Percentiles rank a stretch among this genome's conserved stretches.
phyloP scores from a whole-genome alignment of 2,113 vertebrate genomes.

The Solenodon paradoxus region DNA sequence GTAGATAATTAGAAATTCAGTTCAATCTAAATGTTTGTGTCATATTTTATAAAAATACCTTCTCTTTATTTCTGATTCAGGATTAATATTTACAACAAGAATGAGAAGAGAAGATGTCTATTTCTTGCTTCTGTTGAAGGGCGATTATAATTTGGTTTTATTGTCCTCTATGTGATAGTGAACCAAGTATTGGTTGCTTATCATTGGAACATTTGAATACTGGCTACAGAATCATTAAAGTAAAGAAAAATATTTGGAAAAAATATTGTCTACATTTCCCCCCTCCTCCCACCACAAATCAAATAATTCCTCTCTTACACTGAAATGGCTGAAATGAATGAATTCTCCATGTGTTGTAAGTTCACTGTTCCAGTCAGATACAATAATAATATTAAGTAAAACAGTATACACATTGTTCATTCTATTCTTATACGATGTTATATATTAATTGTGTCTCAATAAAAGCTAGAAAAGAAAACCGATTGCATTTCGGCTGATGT shows the following conservation, averaged over 20 bases:
- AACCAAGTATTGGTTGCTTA: neutral
- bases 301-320: neutral
- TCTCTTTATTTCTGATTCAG: neutral
- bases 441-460: neutral
- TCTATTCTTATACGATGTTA: neutral
- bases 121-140: neutral
- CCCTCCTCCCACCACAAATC: neutral
- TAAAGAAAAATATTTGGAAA: neutral
- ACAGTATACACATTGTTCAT: neutral
- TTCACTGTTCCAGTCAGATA: neutral
- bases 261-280: too few relatives aligned
- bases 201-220: neutral
- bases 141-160: neutral
- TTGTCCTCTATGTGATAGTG: neutral
- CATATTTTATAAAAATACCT: neutral
- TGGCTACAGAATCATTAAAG: neutral
- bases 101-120: neutral
- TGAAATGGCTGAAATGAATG: neutral
- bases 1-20: neutral
- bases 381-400: neutral
- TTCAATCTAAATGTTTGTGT: neutral
- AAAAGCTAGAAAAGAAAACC: fast-evolving
- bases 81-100: neutral
- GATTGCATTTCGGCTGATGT: neutral
- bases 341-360: neutral